Base-by-base conservation (phyloP, 1,140 invertebrate genomes). In the Thereuonema tuberculata region DNA sequence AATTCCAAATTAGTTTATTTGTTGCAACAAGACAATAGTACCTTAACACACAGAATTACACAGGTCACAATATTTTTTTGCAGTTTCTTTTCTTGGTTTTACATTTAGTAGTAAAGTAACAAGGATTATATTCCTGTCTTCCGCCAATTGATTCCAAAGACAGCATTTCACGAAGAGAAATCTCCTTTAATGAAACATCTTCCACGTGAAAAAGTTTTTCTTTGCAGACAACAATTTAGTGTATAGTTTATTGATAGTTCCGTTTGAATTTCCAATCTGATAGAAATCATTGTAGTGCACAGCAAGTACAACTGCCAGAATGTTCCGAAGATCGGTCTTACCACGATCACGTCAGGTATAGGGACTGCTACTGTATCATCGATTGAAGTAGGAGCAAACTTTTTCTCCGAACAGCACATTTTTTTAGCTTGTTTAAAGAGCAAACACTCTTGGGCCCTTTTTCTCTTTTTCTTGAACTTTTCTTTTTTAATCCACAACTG, bases 261-360 rank as follows among this genome's bases (percentile, higher is more conserved):
- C 21, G 26, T 52, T 28, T 21, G 27, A 55, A 53, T 26, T 15
- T 62, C 21, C 15, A 53, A 52, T 57, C 31, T 28, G 49, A 12
- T 61, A 63, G 60, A 59, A 49, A 50, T 60, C 17, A 5, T 47
- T 57, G 52, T 27, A 5, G 67, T 17, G 2, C 31, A 37, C 31
- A 9, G 31, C 31, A 37, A 17, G 5, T 37, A 37, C 31, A 37
- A 37, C 31, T 37, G 17, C n/a, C 31, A 37, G 31, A 37, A 37
- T 37, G 17, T 37, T 37, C 31, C 31, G 17, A 37, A 17, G 31
- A 37, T 37, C 31, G 31, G 31, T 37, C 31, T 17, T 37, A 37
- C 31, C 17, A 9, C 31, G 17, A 37, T 37, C 5, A 37, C 31
- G 31, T 37, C 31, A 37, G 31, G 31, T 37, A 37, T 37, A 37